Evolutionary conservation across 1,140 invertebrate species (phyloP), one percentile per base, ranked within the genome.

Genomic region (Trichonephila clavipes): DNA sequence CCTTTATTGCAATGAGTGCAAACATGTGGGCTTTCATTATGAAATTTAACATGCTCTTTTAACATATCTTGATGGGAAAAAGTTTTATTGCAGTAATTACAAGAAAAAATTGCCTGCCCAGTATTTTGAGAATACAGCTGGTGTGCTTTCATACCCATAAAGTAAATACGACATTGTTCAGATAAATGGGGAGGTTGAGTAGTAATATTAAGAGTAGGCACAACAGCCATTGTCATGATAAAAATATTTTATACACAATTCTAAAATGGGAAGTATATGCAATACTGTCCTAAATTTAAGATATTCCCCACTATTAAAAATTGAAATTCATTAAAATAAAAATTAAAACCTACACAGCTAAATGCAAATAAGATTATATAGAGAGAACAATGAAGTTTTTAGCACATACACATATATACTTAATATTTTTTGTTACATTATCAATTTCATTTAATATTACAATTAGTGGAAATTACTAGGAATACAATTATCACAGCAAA

Each of bases 1-100:
- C 97, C 97, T 96, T 97, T 98, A 92, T 97, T 97, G 95, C 96
- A 97, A 58, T 94, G 66, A 18, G 19, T 90, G 82, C 95, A 95
- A 51, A 94, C 83, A 72, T 94, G 90, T 14, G 95, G 90, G 14
- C 77, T 59, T 19, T 72, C 86, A 64, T 81, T 82, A 69, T 94
- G 93, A n/a, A 82, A 66, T 90, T 90, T 94, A 14, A 81, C 24
- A 44, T 95, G 94, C 61, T 89, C 92, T 40, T 88, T 72, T 58
- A 95, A 85, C 87, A 95, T 94, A 77, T 94, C 92, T 62, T 94
- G 85, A 61, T 93, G 90, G 24, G 93, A 93, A 81, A 95, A 95
- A 18, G 94, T 62, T 88, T 95, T 95, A 28, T 92, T 88, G 77
- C 94, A 94, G n/a, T 82, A 86, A 90, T 94, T 82, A 69, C 93